These are phyloP conservation scores for Osmerus eperlanus DNA, from an alignment of 2,113 vertebrate species.

Conservation along the genomic window DNA sequence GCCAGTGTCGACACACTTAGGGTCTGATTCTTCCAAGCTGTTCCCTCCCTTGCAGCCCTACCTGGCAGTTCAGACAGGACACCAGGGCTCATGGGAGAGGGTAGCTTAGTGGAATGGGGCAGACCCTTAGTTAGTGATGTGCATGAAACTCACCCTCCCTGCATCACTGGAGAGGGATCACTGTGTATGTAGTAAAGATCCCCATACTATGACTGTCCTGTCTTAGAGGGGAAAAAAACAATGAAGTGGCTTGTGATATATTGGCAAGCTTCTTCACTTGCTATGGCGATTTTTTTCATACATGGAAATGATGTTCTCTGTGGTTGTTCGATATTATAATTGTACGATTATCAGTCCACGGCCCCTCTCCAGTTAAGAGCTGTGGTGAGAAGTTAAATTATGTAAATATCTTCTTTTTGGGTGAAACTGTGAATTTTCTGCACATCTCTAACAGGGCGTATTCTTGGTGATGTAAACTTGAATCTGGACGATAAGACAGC, in stretches of 20 bases:
- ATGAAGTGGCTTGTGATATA: too few species aligned
- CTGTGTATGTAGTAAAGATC: not conserved
- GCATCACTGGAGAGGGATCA: not conserved
- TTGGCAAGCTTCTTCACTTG: too few species aligned
- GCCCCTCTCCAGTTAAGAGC: not conserved
- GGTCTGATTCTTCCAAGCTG: not conserved
- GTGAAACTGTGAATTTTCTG: conserved; percentile 11
- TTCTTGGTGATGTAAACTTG: conserved; percentile 77
- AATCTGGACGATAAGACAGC: conserved; percentile 77
- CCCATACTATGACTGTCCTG: too few species aligned
- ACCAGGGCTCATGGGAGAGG: too few species aligned
- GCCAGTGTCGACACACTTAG: not conserved
- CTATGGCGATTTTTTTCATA: too few species aligned
- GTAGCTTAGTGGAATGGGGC: not conserved
- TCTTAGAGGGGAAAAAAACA: not conserved
- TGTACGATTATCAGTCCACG: too few species aligned
- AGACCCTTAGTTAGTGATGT: conserved; percentile 15
- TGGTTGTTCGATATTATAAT: too few species aligned
- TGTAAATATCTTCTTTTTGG: not conserved
- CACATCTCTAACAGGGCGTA: conserved; percentile 62
- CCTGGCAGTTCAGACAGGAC: too few species aligned
- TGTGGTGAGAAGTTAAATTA: not conserved
- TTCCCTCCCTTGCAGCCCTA: too few species aligned
- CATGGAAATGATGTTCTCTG: too few species aligned
- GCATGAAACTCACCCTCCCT: conserved; percentile 11